Base-by-base conservation (phyloP, 92 coral and sea anemone genomes). In the Plumapathes pennacea region DNA sequence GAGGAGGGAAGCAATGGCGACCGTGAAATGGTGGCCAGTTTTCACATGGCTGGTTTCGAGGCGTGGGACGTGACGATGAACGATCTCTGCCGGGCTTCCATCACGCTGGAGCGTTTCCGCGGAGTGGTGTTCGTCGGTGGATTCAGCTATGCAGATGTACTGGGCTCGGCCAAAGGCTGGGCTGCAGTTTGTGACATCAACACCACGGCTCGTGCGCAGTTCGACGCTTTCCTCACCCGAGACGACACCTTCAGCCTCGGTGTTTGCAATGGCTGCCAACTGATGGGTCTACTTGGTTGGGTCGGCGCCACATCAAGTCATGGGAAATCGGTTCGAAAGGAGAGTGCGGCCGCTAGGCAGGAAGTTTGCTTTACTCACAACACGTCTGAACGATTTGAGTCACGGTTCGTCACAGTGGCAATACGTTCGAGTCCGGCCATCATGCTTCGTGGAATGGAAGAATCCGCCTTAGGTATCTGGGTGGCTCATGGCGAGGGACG, bases 1-100 rank as follows among this genome's bases (percentile, higher is more conserved):
- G 97, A 91, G 57, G 97, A 91, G 63, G 97, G 97, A 14, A 91
- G 97, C 66, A 91, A 91, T 56, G 97, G 97, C 9, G 97, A 91
- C 67, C 88, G 97, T 23, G 97, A 91, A 67, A 91, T 91, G 97
- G 88, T 69, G 13, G 86, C 97, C 13, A 83, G 92, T 67, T 73
- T 91, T 52, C 72, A 71, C 76, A 88, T 88, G 96, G 92, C 90
- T 38, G 97, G 96, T 11, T 91, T 91, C 49, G 96, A 91, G 31
- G 92, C 85, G 10, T 91, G 97, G 97, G 97, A 91, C 43, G 89
- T 91, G 15, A 88, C 88, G 7, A 91, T 91, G 96, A 79, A 76
- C 33, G 97, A 91, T 52, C 65, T 91, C 50, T 83, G 89, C 50
- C 76, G 47, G 43, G 96, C 89, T n/a, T 37, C 81, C 41, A 42